Percentiles rank a stretch among this genome's conserved stretches.
Evolutionary conservation across 2,113 vertebrate species (phyloP).

Genomic region (Eonycteris spelaea): DNA sequence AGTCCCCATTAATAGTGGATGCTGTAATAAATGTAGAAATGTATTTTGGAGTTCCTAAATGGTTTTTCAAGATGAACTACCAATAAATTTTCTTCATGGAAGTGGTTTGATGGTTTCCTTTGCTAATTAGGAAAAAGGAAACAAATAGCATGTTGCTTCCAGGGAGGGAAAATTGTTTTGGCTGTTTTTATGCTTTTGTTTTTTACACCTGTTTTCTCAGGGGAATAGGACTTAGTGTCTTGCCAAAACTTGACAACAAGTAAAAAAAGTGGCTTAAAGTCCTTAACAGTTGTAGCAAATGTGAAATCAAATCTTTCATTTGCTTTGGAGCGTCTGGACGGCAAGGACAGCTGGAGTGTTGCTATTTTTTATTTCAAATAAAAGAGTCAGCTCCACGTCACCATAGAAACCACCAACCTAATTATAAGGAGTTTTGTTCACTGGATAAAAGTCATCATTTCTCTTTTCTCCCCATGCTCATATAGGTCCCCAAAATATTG

Average conservation of each 20-base stretch:
- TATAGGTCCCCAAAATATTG: slow-evolving; percentile 63
- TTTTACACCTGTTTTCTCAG: slow-evolving; percentile 65
- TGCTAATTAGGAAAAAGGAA: slow-evolving; percentile 15
- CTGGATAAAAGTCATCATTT: slow-evolving; percentile 78
- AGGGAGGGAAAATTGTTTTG: slow-evolving; percentile 20
- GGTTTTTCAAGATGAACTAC: background rate
- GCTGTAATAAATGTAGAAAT: background rate
- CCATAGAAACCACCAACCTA: slow-evolving; percentile 86
- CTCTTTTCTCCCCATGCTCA: slow-evolving; percentile 66
- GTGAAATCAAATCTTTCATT: slow-evolving; percentile 54
- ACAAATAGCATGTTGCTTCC: background rate
- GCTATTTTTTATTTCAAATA: slow-evolving; percentile 81
- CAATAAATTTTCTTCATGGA: background rate
- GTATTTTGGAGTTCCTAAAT: background rate
- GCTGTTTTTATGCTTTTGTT: slow-evolving; percentile 53
- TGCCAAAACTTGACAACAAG: slow-evolving; percentile 42
- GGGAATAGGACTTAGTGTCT: slow-evolving; percentile 40
- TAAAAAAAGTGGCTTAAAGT: background rate
- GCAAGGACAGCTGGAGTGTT: slow-evolving; percentile 77
- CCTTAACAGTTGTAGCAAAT: background rate
- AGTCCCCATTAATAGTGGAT: background rate
- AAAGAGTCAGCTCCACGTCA: slow-evolving; percentile 82
- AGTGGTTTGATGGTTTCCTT: background rate
- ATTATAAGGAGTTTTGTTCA: slow-evolving; percentile 85
- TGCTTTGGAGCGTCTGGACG: slow-evolving; percentile 50